phyloP scores from a whole-genome alignment of 2,797 vertebrate species.

The Urocyon cinereoargenteus region DNA sequence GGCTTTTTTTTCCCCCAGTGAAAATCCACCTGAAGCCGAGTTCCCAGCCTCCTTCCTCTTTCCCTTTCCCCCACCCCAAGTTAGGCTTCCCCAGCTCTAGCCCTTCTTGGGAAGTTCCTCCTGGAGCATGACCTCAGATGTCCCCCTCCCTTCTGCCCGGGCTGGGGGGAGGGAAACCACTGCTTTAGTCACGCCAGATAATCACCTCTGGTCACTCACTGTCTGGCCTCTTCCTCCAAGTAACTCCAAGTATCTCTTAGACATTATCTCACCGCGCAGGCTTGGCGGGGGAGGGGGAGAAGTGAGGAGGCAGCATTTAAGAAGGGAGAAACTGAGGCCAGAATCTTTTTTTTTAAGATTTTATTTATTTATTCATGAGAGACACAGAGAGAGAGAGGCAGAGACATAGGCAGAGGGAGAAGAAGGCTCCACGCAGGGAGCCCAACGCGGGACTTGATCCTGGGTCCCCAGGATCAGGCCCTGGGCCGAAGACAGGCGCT shows the following conservation, averaged over 20 bases:
- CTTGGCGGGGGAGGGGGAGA: not conserved
- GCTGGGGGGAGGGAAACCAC: slow-evolving; percentile 74
- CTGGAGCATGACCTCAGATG: slow-evolving; percentile 56
- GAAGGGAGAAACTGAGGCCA: slow-evolving; percentile 77
- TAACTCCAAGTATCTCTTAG: slow-evolving; percentile 81
- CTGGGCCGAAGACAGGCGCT: too few relatives aligned
- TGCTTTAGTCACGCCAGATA: slow-evolving; percentile 83
- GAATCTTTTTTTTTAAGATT: not conserved
- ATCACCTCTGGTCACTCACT: slow-evolving; percentile 85
- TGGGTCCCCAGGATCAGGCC: too few relatives aligned
- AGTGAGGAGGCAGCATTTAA: not conserved
- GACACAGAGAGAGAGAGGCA: too few relatives aligned
- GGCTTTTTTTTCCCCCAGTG: not conserved
- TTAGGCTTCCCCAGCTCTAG: not conserved
- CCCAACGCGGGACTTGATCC: too few relatives aligned
- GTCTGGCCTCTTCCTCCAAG: slow-evolving; percentile 82
- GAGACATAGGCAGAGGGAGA: too few relatives aligned
- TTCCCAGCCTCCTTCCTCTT: not conserved
- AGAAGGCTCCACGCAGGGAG: too few relatives aligned
- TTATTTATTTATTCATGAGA: too few relatives aligned
- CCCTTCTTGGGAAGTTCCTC: slow-evolving; percentile 52
- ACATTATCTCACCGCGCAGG: slow-evolving; percentile 83
- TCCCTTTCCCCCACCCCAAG: not conserved
- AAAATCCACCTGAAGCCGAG: slow-evolving; percentile 31
- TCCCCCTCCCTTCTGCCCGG: slow-evolving; percentile 65